Base-by-base conservation (phyloP, 2,888 invertebrate genomes). In the Ariolimax columbianus region DNA sequence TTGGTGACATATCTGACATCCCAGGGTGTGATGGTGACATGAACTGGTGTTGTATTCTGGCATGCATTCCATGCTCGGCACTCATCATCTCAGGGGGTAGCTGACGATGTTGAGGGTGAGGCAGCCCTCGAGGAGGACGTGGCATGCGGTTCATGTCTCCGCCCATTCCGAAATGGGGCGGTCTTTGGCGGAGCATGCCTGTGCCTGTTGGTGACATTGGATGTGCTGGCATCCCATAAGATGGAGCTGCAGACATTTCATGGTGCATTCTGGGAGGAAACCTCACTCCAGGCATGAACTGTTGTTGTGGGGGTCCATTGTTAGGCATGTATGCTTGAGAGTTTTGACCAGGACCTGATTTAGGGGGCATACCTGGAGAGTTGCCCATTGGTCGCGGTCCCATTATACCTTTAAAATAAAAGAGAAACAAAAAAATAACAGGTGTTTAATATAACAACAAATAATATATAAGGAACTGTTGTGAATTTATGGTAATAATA, bases 31-130 rank as follows among this genome's bases (percentile, higher is more conserved):
- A 83, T 73, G 73, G 86, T 78, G 66, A 78, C 85, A 84, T 84
- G 81, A 81, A 82, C 47, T 77, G 81, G n/a, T 81, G 83, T 0
- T 89, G 89, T 84, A 89, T 85, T n/a, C 83, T 73, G 3, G 86
- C 85, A 43, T 87, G 87, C 63, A 86, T 86, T 6, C 85, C 86
- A 4, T 79, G 86, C 59, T 66, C 82, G 3, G 68, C 43, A 30
- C 82, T 70, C 82, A 82, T 85, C 63, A 75, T 77, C 55, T 81
- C 79, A 11, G 85, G 85, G 6, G 79, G 78, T 33, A 79, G 51
- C 14, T 47, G 79, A 36, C 84, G 63, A 68, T 77, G 77, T 72
- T 78, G 84, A 19, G 77, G 70, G 26, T 83, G 83, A 33, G 78
- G 78, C 78, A 82, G 55, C 43, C 82, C 85, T 38, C 82, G 55